Conservation (phyloP, 1,140 invertebrate genomes). For the Latrodectus geometricus region DNA sequence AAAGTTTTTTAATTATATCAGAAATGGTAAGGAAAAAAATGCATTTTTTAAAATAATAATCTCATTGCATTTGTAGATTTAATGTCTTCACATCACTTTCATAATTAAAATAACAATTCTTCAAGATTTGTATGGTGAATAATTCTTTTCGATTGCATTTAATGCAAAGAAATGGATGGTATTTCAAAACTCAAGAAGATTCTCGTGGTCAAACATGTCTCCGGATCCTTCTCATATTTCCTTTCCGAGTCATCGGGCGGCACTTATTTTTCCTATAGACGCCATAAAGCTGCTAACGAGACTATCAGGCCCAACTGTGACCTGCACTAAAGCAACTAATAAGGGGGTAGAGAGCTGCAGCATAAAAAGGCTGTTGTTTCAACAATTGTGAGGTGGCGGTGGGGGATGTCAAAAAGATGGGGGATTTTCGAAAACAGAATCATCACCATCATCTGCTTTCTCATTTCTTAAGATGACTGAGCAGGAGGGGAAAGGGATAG, state of each 20-base stretch:
- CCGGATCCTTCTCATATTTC: background rate
- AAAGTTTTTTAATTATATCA: no score
- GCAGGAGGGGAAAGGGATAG: background rate
- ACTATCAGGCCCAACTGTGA: slow-evolving; percentile 57
- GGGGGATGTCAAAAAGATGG: slow-evolving; percentile 7
- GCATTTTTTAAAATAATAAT: no score
- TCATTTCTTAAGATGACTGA: background rate
- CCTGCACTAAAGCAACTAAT: slow-evolving; percentile 59
- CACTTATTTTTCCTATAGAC: slow-evolving; percentile 60
- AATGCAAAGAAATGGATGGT: no score
- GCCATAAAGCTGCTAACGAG: slow-evolving; percentile 60
- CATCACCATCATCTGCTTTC: slow-evolving; percentile 53
- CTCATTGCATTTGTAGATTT: no score
- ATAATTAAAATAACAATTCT: no score
- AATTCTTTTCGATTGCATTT: no score
- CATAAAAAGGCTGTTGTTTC: slow-evolving; percentile 61
- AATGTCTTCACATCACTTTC: no score
- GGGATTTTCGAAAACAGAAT: slow-evolving; percentile 46
- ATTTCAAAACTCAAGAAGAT: no score
- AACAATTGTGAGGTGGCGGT: slow-evolving; percentile 34
- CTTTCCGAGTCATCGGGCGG: slow-evolving; percentile 11
- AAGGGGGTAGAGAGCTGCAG: slow-evolving; percentile 49
- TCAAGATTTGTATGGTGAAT: no score
- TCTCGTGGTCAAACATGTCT: slow-evolving; percentile 31
- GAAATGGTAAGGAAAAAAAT: no score